Evolutionary conservation across 2,113 vertebrate species (phyloP), one percentile per base, ranked within the genome.

Genomic region (Rhineura floridana): DNA sequence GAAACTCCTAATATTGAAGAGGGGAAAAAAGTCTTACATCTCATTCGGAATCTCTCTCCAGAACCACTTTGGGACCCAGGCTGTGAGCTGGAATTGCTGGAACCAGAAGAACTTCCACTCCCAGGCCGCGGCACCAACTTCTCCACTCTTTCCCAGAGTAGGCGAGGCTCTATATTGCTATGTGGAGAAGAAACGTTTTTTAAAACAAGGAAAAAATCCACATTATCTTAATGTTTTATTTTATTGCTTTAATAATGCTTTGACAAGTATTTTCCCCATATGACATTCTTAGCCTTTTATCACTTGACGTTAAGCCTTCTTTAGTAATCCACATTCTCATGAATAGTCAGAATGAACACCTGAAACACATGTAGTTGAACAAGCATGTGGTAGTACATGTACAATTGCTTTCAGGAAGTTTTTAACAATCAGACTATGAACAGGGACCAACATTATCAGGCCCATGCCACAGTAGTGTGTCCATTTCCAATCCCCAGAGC

Each of bases 111-210:
- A 92, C 98, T 98, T 94, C 99, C 98, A 84, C 98, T 99, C 94
- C 98, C 98, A 0, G 98, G 97, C 87, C 98, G 97, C 90, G 98
- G 98, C 55, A 97, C 98, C 73, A 98, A 97, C 93, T 98, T 99
- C 95, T 99, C 99, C 91, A 99, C 98, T 78, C 98, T 98, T 93
- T 99, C 99, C 99, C 99, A 99, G 46, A 99, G 97, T 91, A 99
- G 96, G 80, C 98, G 97, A 90, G 98, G 98, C 94, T 99, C 98
- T 70, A 98, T 97, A 88, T 97, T 98, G 93, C 98, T 98, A 95
- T 84, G 50, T 39, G 30, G 36, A 59, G 9, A 39, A 69, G 55
- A 91, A 90, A 91, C 3, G 3, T 78, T 81, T 46, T 87, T 77
- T 89, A 75, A 59, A 25, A 67, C 3, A 3, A 28, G 50, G 3